phyloP scores from a whole-genome alignment of 64 coral and sea anemone species.

The Porites lutea region DNA sequence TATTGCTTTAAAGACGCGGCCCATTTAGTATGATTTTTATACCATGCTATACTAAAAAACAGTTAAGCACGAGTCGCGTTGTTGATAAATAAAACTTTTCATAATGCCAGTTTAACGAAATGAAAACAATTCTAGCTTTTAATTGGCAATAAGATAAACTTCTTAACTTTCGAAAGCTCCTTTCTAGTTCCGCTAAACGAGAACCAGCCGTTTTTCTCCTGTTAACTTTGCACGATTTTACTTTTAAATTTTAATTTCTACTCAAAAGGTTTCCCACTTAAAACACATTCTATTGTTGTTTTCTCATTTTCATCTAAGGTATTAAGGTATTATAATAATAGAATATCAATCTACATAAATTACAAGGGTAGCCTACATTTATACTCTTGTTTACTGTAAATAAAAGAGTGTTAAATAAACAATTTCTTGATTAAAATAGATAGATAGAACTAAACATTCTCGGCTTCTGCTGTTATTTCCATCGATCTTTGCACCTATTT shows the following conservation, averaged over 20 bases:
- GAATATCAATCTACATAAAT: slow-evolving; percentile 3
- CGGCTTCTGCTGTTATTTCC: background rate
- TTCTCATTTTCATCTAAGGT: background rate
- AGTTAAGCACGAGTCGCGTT: too few relatives aligned
- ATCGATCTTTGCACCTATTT: too few relatives aligned
- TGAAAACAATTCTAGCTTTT: background rate
- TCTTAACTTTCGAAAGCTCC: background rate
- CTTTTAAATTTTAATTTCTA: background rate
- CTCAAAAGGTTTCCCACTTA: background rate
- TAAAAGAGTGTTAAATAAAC: background rate
- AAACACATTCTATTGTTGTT: background rate
- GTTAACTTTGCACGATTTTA: background rate
- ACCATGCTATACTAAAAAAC: too few relatives aligned
- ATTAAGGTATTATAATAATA: background rate
- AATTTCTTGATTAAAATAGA: background rate
- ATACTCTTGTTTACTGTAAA: background rate
- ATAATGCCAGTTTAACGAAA: too few relatives aligned
- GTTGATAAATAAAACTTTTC: too few relatives aligned
- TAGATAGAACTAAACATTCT: background rate
- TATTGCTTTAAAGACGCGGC: too few relatives aligned
- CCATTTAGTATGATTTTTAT: too few relatives aligned
- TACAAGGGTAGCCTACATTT: background rate
- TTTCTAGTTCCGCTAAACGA: too few relatives aligned
- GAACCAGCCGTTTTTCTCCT: background rate
- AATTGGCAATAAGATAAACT: background rate